Evolutionary conservation across 2,888 invertebrate genomes (phyloP), one percentile per base, ranked within the genome.

Genomic region (Psylliodes chrysocephalus): DNA sequence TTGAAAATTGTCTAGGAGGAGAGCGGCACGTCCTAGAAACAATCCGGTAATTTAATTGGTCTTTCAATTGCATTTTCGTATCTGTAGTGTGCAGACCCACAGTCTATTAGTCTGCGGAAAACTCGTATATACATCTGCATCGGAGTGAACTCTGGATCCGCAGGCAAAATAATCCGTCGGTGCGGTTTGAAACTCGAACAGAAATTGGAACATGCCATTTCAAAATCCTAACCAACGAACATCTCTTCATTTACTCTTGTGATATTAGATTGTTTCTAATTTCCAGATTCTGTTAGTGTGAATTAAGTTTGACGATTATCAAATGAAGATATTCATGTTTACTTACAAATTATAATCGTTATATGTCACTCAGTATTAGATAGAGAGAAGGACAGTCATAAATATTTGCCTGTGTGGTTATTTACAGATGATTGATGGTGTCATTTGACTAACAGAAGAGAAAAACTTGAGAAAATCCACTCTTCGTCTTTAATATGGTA

Each of bases 1-100:
- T 62, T 47, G 59, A 52, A 49, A 57, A 59, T 59, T 30, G 46
- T 30, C 42, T 59, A 56, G 61, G 38, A 62, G 47, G 46, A 61
- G 38, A 62, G 47, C 40, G 25, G 44, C 46, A 30, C 25, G 28
- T 49, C 44, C 49, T 35, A 54, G 65, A 57, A 57, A 53, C 57
- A 62, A 65, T 63, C 59, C 64, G 40, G 12, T 38, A 64, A 63
- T 64, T 68, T 68, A 63, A 68, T 68, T 65, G 65, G 59, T 60
- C 44, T 59, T 55, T 42, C 61, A 64, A 68, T 68, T 66, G 65
- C 65, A 63, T 46, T 59, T 49, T 42, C 65, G 60, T 66, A 69
- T 69, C 63, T 63, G 60, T 44, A 51, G 35, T 51, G 56, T 44
- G 63, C 68, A 68, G 60, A 55, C 68, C 63, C 52, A 55, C 47